These are phyloP conservation scores for Adineta ricciae DNA, from an alignment of 2,888 invertebrate genomes.

Conservation along the genomic window DNA sequence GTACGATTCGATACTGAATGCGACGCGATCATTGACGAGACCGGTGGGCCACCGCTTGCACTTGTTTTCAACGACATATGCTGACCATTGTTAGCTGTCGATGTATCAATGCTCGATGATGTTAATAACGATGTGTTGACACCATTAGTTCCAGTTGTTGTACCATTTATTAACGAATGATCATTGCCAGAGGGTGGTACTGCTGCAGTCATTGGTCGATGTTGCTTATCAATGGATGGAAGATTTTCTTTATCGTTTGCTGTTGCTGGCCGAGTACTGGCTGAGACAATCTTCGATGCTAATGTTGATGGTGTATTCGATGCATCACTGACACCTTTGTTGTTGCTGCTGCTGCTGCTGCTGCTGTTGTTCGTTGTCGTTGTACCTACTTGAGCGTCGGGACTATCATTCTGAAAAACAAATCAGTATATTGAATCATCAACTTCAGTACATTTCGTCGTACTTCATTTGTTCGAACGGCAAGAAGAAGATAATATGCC, in stretches of 20 bases:
- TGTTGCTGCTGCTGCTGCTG: no score
- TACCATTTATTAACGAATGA: background rate
- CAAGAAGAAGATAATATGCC: constrained; percentile 86
- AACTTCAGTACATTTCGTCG: no score
- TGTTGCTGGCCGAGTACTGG: constrained; percentile 5
- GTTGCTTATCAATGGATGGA: background rate
- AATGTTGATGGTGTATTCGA: background rate
- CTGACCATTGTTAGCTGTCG: background rate
- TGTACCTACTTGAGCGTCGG: background rate
- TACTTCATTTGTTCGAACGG: constrained; percentile 40
- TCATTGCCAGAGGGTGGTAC: background rate
- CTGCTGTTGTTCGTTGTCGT: background rate
- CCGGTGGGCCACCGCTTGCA: background rate
- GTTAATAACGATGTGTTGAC: background rate
- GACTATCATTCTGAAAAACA: background rate
- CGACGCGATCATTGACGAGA: background rate
- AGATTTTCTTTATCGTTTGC: constrained; percentile 14
- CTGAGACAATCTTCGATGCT: background rate
- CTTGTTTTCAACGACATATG: background rate
- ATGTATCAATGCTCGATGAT: constrained; percentile 10
- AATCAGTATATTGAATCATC: background rate
- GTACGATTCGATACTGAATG: background rate
- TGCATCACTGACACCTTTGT: constrained; percentile 9
- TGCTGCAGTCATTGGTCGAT: background rate
- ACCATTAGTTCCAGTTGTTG: background rate